A percentile compares a stretch with the other conserved stretches of the same genome.
Conservation (phyloP, 1,140 invertebrate genomes). For the Orchesella cincta region DNA sequence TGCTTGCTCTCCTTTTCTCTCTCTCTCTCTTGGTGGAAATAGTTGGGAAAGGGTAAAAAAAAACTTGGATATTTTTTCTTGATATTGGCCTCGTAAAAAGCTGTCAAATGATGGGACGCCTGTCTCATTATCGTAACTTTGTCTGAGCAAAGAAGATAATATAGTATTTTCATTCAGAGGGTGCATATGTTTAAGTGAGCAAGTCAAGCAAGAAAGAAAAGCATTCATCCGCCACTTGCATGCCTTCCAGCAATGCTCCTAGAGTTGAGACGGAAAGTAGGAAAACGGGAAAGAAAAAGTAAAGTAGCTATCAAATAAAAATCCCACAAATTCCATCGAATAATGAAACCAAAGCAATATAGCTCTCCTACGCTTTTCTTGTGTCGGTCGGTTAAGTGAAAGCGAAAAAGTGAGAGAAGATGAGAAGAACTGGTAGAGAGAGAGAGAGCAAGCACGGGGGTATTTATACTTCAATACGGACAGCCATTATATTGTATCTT, state of each 20-base stretch:
- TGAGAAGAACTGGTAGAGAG: no score
- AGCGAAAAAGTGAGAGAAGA: no score
- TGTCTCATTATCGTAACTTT: conserved; percentile 8
- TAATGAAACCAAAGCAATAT: neutral
- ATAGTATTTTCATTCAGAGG: neutral
- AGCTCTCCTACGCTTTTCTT: no score
- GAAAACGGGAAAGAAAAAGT: neutral
- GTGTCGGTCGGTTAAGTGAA: no score
- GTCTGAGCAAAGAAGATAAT: neutral
- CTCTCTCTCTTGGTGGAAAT: no score
- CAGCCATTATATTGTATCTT: no score
- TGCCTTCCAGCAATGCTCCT: neutral
- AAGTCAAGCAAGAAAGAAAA: neutral
- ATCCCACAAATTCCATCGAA: neutral
- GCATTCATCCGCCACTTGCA: neutral
- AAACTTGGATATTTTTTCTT: neutral
- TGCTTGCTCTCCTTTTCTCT: no score
- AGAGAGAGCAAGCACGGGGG: no score
- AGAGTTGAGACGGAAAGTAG: neutral
- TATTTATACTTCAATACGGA: no score
- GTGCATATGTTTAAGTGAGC: neutral
- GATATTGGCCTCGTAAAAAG: neutral
- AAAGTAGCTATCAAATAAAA: conserved; percentile 10
- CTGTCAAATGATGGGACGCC: conserved; percentile 7
- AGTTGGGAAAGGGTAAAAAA: neutral